Evolutionary conservation across 2,797 vertebrate genomes (phyloP).

Genomic region (Neosilurus hyrtlii): DNA sequence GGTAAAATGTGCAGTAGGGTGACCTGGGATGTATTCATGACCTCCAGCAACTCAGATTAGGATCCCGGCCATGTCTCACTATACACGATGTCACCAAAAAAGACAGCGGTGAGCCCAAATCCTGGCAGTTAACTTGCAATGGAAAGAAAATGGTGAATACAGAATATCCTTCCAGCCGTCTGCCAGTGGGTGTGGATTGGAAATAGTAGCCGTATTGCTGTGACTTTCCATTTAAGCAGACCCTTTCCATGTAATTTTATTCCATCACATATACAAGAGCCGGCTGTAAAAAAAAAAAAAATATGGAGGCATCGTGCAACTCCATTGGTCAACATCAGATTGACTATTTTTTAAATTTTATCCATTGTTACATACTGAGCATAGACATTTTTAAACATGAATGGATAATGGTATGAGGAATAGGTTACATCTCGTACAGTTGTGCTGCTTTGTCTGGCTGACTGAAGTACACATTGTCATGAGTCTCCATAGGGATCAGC

Average conservation of each 20-base stretch:
- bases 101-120: background rate
- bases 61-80: background rate
- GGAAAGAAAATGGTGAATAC: background rate
- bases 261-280: background rate
- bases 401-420: conserved; percentile 2
- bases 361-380: background rate
- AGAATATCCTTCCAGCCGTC: background rate
- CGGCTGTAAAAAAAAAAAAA: background rate
- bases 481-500: conserved; percentile 33
- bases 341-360: background rate
- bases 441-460: conserved; percentile 10
- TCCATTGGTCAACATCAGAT: background rate
- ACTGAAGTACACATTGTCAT: conserved; percentile 1
- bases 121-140: background rate
- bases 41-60: background rate
- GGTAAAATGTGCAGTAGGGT: background rate
- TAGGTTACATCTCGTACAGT: background rate
- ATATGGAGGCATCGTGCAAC: no score
- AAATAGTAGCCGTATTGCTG: background rate
- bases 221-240: background rate
- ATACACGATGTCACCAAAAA: background rate
- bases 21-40: background rate
- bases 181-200: background rate
- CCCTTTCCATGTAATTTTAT: background rate
- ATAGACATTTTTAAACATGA: background rate